Evolutionary conservation across 2,113 vertebrate genomes (phyloP).

Genomic region (Centropus unirufus): DNA sequence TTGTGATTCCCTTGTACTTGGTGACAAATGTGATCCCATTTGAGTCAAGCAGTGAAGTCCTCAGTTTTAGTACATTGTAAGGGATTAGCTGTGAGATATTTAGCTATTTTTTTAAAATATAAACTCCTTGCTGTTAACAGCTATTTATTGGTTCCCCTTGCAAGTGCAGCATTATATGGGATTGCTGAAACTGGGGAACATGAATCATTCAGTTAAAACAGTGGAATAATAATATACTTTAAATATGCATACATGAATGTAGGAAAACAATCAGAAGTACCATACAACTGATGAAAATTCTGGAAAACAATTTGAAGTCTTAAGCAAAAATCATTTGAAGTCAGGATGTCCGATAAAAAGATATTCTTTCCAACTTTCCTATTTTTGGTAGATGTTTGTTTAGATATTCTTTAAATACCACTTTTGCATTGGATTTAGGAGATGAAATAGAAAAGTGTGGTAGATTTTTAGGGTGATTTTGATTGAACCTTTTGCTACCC

Average conservation of each 20-base stretch:
- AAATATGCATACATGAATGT: background rate
- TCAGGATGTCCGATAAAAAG: background rate
- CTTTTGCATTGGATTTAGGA: background rate
- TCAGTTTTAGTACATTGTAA: background rate
- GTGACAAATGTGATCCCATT: background rate
- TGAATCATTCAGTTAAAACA: background rate
- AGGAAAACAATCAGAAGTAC: background rate
- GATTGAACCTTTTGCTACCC: background rate
- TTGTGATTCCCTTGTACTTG: background rate
- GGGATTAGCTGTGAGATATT: background rate
- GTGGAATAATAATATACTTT: background rate
- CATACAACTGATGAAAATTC: background rate
- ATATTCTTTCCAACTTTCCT: background rate
- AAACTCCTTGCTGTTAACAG: background rate
- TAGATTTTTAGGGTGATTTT: background rate
- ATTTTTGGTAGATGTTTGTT: background rate
- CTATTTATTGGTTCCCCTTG: background rate
- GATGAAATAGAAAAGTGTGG: background rate
- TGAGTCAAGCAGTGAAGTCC: background rate
- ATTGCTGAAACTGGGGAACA: background rate
- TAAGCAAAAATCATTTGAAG: background rate
- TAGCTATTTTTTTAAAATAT: background rate
- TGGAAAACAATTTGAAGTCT: background rate
- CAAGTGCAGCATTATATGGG: background rate
- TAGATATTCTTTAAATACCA: background rate